These are phyloP conservation scores for Malacosoma neustria DNA, from an alignment of 2,888 invertebrate genomes.

Conservation along the genomic window DNA sequence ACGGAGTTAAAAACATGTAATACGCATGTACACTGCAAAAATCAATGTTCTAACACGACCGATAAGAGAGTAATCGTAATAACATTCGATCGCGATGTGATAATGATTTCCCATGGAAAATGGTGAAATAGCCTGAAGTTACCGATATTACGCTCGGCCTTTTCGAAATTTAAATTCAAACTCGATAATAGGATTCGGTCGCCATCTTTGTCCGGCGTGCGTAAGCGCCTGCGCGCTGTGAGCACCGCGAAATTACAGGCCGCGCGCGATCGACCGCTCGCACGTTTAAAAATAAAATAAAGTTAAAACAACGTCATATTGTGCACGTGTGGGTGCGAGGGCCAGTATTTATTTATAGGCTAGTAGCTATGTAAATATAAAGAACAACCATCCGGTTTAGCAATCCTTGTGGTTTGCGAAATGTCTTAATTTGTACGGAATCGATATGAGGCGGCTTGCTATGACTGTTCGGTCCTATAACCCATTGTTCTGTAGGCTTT, in stretches of 20 bases:
- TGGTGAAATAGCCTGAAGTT: conserved; percentile 32
- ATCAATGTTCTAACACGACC: conserved; percentile 37
- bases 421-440: conserved; percentile 61
- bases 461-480: conserved; percentile 3
- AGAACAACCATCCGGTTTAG: conserved; percentile 47
- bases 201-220: conserved; percentile 65
- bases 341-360: conserved; percentile 73
- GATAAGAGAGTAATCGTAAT: conserved; percentile 28
- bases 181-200: conserved; percentile 40
- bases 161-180: conserved; percentile 35
- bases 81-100: conserved; percentile 19
- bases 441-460: conserved; percentile 17
- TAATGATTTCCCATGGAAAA: conserved; percentile 35
- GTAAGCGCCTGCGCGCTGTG: conserved; percentile 70
- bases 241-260: conserved; percentile 72
- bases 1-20: conserved; percentile 47
- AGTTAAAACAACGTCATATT: conserved; percentile 72
- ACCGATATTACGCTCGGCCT: conserved; percentile 31
- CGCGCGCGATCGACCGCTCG: conserved; percentile 53
- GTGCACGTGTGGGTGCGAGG: conserved; percentile 66
- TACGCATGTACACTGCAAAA: conserved; percentile 39
- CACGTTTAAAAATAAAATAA: conserved; percentile 73
- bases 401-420: conserved; percentile 63
- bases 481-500: conserved; percentile 1
- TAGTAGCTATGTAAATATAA: conserved; percentile 71